phyloP scores from a whole-genome alignment of 2,888 invertebrate species.

The Fragum fragum region DNA sequence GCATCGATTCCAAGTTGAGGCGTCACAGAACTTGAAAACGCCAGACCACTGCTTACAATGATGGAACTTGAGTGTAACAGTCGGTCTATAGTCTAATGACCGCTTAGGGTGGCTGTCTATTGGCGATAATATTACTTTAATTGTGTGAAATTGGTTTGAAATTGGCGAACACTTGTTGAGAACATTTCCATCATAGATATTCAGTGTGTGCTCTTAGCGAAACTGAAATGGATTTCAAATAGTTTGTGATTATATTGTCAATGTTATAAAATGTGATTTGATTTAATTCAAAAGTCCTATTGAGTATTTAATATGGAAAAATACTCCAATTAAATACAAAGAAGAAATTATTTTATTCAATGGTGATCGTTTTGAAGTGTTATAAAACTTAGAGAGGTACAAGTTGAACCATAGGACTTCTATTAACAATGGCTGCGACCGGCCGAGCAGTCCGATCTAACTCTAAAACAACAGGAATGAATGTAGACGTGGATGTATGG shows the following conservation, averaged over 20 bases:
- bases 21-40: conserved; percentile 6
- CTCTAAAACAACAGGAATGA: conserved; percentile 81
- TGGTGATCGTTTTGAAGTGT: too few relatives aligned
- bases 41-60: background rate
- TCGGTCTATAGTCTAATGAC: background rate
- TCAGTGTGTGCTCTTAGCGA: too few relatives aligned
- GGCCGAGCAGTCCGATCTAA: conserved; percentile 79
- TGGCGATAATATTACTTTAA: background rate
- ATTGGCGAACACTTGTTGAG: background rate
- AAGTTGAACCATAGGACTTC: too few relatives aligned
- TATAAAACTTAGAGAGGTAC: too few relatives aligned
- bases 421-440: conserved; percentile 73
- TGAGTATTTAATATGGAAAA: too few relatives aligned
- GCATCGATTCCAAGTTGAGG: conserved; percentile 33
- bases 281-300: too few relatives aligned
- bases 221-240: too few relatives aligned
- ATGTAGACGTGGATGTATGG: conserved; percentile 70
- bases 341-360: too few relatives aligned
- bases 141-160: background rate
- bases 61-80: background rate
- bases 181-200: background rate
- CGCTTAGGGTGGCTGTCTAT: background rate
- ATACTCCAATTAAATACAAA: too few relatives aligned
- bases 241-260: too few relatives aligned
- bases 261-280: too few relatives aligned